phyloP scores from a whole-genome alignment of 2,113 vertebrate genomes.

The Sialia sialis region DNA sequence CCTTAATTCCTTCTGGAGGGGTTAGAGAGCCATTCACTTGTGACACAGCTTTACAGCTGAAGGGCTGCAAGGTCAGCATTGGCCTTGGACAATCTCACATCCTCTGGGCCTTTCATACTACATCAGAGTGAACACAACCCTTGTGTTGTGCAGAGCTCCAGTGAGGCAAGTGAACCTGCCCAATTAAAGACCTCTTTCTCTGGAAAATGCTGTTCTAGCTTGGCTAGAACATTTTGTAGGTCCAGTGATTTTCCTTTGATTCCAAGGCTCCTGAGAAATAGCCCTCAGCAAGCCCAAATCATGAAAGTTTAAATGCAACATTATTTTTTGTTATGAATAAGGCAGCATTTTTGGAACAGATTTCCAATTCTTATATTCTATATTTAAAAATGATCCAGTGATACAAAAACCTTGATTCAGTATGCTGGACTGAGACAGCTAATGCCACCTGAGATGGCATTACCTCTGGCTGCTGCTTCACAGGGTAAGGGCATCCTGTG shows the following conservation, averaged over 20 bases:
- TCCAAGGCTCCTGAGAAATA: background rate
- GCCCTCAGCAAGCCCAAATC: background rate
- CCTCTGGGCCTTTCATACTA: background rate
- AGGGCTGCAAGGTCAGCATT: background rate
- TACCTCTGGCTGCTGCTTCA: background rate
- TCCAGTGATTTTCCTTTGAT: background rate
- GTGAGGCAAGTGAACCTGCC: rapidly evolving
- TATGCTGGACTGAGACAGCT: background rate
- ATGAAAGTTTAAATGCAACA: background rate
- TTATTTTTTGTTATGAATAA: background rate
- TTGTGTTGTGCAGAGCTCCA: rapidly evolving
- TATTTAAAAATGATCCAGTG: background rate
- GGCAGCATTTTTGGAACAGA: background rate
- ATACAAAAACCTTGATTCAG: background rate
- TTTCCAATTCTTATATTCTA: rapidly evolving
- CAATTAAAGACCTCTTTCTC: background rate
- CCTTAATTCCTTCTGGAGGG: background rate
- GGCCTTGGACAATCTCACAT: background rate
- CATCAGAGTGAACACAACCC: background rate
- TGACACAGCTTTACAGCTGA: background rate
- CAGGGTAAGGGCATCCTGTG: background rate
- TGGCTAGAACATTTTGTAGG: background rate
- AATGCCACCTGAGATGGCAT: background rate
- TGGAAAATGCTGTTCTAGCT: background rate
- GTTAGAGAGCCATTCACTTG: background rate